A percentile compares a stretch with the other conserved stretches of the same genome.
phyloP scores from a whole-genome alignment of 1,140 invertebrate species.

The Neodiprion pinetum region DNA sequence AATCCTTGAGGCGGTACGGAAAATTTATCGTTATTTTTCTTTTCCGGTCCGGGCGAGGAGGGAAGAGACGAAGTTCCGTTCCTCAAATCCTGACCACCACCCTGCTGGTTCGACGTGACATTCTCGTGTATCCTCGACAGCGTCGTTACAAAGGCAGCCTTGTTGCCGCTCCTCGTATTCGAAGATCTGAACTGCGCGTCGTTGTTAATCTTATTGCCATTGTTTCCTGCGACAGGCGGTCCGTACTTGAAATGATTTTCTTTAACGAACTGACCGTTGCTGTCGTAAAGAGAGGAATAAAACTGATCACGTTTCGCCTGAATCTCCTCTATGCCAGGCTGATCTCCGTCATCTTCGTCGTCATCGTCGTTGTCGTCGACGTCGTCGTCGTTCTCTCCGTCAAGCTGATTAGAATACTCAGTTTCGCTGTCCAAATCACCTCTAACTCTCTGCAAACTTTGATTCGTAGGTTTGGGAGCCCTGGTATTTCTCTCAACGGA shows the following conservation, averaged over 20 bases:
- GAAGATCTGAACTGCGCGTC: constrained; percentile 24
- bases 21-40: constrained; percentile 59
- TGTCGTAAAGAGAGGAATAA: constrained; percentile 36
- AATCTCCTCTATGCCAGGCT: constrained; percentile 27
- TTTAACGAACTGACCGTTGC: constrained; percentile 31
- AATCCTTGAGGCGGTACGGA: constrained; percentile 62
- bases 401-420: constrained; percentile 25
- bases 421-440: constrained; percentile 53
- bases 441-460: constrained; percentile 55
- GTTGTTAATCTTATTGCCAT: constrained; percentile 20
- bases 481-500: constrained; percentile 23
- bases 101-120: constrained; percentile 45
- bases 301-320: constrained; percentile 31
- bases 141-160: constrained; percentile 66
- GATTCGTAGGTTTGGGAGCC: constrained; percentile 49
- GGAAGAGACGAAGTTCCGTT: constrained; percentile 54
- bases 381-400: constrained; percentile 34
- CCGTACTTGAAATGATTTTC: constrained; percentile 40
- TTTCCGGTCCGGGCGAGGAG: constrained; percentile 52
- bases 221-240: background rate
- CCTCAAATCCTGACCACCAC: constrained; percentile 38
- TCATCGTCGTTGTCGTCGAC: constrained; percentile 24
- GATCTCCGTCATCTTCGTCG: constrained; percentile 24
- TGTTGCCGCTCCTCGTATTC: constrained; percentile 45
- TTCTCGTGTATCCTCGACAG: constrained; percentile 72